phyloP scores from a whole-genome alignment of 2,888 invertebrate genomes.

The Glyphotaelius pellucidus region DNA sequence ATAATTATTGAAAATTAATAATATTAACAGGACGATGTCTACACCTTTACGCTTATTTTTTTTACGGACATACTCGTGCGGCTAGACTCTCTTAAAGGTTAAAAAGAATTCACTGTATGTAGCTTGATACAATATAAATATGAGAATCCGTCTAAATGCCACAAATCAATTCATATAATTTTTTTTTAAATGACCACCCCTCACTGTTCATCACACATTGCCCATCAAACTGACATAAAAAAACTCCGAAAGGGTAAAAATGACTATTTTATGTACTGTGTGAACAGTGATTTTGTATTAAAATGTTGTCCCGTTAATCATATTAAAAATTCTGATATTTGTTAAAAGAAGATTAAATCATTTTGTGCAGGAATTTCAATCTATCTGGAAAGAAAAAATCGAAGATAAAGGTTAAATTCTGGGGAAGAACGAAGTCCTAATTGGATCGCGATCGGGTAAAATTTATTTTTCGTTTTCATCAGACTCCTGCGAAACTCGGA shows the following conservation, averaged over 20 bases:
- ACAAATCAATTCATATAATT: neutral
- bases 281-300: too few relatives aligned
- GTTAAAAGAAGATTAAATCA: neutral
- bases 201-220: neutral
- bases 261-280: too few relatives aligned
- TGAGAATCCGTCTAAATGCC: neutral
- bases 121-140: too few relatives aligned
- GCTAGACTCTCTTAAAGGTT: too few relatives aligned
- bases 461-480: conserved; percentile 31
- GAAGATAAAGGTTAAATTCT: conserved; percentile 4
- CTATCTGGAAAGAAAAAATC: neutral
- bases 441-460: neutral
- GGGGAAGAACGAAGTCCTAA: neutral
- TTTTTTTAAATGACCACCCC: neutral
- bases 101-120: too few relatives aligned
- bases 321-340: neutral
- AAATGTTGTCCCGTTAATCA: neutral
- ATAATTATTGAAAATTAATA: too few relatives aligned
- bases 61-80: too few relatives aligned
- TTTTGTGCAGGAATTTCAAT: neutral
- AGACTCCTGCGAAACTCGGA: conserved; percentile 76
- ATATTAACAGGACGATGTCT: too few relatives aligned
- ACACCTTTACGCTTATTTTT: too few relatives aligned
- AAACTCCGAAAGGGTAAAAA: too few relatives aligned
- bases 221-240: neutral